Evolutionary conservation across 2,797 vertebrate genomes (phyloP), one percentile per base, ranked within the genome.

Genomic region (Peromyscus nudipes): DNA sequence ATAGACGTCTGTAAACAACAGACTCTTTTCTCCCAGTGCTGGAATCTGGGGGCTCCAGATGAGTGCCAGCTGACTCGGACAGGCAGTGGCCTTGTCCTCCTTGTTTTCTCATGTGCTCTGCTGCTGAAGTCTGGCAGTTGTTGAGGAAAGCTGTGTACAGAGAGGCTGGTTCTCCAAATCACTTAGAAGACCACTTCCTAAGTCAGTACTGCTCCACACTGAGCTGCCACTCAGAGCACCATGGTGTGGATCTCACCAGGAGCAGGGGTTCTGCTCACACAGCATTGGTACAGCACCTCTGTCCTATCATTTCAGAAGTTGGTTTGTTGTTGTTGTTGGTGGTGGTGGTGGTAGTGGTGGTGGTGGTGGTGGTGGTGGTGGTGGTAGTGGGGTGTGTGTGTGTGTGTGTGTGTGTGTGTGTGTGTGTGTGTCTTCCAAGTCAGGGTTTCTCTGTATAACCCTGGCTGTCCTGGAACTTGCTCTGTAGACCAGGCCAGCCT

Each of bases 161-260:
- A 85, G 90, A 40, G 43, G 27, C 71, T 62, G 1, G 86, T 55
- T 52, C 31, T 79, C 84, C 31, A 62, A 13, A 3, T 95, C n/a
- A 55, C 14, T 83, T 40, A 29, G 0, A 27, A 96, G 7, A 49
- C 25, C 12, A 2, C 6, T 85, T 52, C 40, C 71, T 52, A 40
- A 69, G 77, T 77, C 37, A 21, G 11, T 17, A n/a, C 49, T 52
- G 4, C 21, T 83, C 14, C 23, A 29, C 13, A 21, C 49, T 5
- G 11, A 65, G 37, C 46, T 11, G 9, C 2, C 12, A 16, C 37
- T n/a, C 29, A 37, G 37, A 27, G 27, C 43, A 52, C 25, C 19
- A n/a, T 29, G 40, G 2, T 52, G 27, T 34, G 21, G 34, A 62
- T n/a, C 14, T 16, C 0, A 0, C 6, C 0, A n/a, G 31, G 46